Evolutionary conservation across 2,113 vertebrate genomes (phyloP).

Genomic region (Spilogale gracilis): DNA sequence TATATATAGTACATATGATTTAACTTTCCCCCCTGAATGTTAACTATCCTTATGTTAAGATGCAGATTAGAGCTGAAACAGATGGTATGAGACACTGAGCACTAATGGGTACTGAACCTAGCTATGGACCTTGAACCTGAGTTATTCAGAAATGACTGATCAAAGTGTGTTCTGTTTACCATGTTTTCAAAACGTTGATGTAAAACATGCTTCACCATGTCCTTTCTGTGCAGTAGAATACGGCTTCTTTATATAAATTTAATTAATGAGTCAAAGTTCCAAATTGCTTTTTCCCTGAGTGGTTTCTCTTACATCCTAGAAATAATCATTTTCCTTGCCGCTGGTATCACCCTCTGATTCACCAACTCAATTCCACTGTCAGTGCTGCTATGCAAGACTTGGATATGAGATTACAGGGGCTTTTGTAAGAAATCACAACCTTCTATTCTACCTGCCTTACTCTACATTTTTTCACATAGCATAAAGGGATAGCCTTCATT

Average conservation of each 20-base stretch:
- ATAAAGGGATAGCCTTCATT: background rate
- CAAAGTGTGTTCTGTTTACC: background rate
- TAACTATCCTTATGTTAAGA: background rate
- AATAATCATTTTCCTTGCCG: background rate
- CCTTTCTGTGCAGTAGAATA: background rate
- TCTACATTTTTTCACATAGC: background rate
- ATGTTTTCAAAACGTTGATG: background rate
- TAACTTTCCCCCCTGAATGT: background rate
- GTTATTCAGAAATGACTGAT: background rate
- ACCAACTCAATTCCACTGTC: background rate
- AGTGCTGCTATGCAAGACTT: accelerated
- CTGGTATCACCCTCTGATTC: background rate
- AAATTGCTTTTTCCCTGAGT: slow-evolving; percentile 4
- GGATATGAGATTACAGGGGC: background rate
- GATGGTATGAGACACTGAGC: background rate
- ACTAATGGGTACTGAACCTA: background rate
- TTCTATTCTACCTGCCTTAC: background rate
- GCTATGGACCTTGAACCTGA: background rate
- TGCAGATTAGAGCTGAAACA: background rate
- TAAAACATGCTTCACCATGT: background rate
- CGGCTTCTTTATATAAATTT: background rate
- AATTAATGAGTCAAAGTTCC: slow-evolving; percentile 12
- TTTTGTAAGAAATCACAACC: no score
- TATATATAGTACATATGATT: background rate
- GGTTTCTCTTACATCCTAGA: background rate